Evolutionary conservation across 2,797 vertebrate genomes (phyloP), one percentile per base, ranked within the genome.

Genomic region (Sebastolobus altivelis): DNA sequence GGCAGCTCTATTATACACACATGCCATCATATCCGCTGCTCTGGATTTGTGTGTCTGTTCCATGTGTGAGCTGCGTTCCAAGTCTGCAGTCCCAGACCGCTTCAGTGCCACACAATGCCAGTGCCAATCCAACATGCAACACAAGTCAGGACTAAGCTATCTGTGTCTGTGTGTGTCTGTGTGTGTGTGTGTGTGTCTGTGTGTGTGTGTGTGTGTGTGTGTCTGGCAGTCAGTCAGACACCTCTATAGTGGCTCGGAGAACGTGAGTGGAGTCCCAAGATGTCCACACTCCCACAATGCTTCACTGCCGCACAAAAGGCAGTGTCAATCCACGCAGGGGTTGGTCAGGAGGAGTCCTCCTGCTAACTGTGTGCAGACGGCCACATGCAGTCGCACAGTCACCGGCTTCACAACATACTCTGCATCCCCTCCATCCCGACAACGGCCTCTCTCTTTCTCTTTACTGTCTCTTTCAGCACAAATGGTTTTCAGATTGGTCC

Each of bases 261-360:
- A 88, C 81, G 87, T 91, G 90, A 90, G 22, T 1, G 8, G 89
- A 85, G 75, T 88, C 68, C 84, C 77, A 88, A 91, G 84, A 81
- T 10, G 65, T 74, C 67, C 20, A 3, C 60, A 10, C 66, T 87
- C 79, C 82, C 90, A 89, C 66, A 70, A 79, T 77, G 71, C 87
- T 55, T 88, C 82, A 65, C 65, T 46, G 62, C 68, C 61, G 55
- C 73, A 93, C 84, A 87, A 90, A 84, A 86, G 79, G 65, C 27
- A 18, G 75, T 81, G 84, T 86, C 89, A 87, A 55, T 87, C 82
- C 8, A 49, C 5, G 3, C 61, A 49, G 3, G 29, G 63, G 72
- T 63, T 0, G 11, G 80, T 82, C 74, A 52, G 73, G 40, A 52
- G 73, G 40, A 81, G 55, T 60, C 49, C 27, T 74, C 58, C 70